Evolutionary conservation across 1,140 invertebrate species (phyloP).

Genomic region (Drosophila kikkawai): DNA sequence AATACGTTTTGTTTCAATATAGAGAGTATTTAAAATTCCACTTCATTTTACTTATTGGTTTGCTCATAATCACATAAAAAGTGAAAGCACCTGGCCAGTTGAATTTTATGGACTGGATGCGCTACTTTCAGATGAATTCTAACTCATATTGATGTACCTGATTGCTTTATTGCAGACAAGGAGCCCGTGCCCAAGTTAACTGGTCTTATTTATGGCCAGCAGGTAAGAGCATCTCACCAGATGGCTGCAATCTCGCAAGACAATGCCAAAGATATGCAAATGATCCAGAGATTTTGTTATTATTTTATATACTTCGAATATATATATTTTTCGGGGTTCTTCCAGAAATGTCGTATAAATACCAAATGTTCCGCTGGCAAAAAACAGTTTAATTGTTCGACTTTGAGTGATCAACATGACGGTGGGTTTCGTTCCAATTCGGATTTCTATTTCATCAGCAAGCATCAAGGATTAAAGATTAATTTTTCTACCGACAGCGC

Average conservation of each 20-base stretch:
- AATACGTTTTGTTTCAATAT: not conserved
- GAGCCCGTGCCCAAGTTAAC: conserved; percentile 5
- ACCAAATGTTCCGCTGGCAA: conserved; percentile 36
- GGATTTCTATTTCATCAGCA: not conserved
- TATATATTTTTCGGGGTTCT: conserved; percentile 15
- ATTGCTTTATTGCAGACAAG: conserved; percentile 48
- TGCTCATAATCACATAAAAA: conserved; percentile 22
- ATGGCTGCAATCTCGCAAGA: conserved; percentile 18
- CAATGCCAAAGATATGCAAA: conserved; percentile 28
- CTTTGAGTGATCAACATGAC: conserved; percentile 66
- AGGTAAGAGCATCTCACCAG: conserved; percentile 13
- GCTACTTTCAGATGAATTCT: conserved; percentile 35
- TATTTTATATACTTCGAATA: conserved; percentile 21
- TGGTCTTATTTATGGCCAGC: conserved; percentile 33
- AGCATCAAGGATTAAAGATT: not conserved
- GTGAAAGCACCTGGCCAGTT: conserved; percentile 38
- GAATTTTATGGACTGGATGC: conserved; percentile 48
- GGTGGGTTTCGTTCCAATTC: conserved; percentile 41
- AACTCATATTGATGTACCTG: conserved; percentile 35
- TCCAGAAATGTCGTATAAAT: conserved; percentile 57
- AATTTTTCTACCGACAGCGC: conserved; percentile 21
- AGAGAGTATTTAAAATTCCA: conserved; percentile 5
- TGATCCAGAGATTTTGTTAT: conserved; percentile 8
- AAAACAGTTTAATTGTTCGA: conserved; percentile 45
- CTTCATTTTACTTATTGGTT: conserved; percentile 6